phyloP scores from a whole-genome alignment of 2,797 vertebrate genomes.

The Notamacropus eugenii region DNA sequence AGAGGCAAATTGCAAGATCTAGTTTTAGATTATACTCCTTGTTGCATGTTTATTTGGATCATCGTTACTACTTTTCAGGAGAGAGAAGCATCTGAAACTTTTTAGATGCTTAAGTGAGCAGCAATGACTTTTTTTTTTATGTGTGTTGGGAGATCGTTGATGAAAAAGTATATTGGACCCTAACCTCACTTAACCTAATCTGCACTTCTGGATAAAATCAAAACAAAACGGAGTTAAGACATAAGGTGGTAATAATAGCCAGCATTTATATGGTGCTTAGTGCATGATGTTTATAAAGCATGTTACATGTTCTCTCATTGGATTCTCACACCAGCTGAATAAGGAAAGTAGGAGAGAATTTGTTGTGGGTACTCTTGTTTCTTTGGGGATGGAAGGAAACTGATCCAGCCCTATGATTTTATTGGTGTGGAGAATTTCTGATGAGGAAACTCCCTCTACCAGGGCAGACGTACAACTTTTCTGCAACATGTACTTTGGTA shows the following conservation, averaged over 20 bases:
- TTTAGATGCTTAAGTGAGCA: not conserved
- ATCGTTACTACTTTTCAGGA: not conserved
- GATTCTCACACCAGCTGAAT: not conserved
- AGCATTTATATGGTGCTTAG: not conserved
- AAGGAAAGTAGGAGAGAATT: not conserved
- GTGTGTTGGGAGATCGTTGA: not conserved
- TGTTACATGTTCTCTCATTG: not conserved
- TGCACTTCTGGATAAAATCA: not conserved
- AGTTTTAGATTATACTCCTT: not conserved
- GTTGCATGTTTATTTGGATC: not conserved
- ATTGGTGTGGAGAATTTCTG: not conserved
- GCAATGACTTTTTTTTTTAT: not conserved
- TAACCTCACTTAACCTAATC: not conserved
- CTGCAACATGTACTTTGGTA: not conserved
- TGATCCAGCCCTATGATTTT: not conserved
- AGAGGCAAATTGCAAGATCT: not conserved
- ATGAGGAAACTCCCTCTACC: not conserved
- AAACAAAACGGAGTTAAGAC: not conserved
- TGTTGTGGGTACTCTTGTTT: not conserved
- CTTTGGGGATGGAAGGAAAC: too few species aligned
- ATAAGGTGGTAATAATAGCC: not conserved
- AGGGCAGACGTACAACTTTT: not conserved
- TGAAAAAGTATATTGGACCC: not conserved
- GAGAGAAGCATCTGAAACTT: too few species aligned
- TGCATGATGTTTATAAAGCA: not conserved